Conservation (phyloP, 2,888 invertebrate genomes). For the Philereme vetulata region DNA sequence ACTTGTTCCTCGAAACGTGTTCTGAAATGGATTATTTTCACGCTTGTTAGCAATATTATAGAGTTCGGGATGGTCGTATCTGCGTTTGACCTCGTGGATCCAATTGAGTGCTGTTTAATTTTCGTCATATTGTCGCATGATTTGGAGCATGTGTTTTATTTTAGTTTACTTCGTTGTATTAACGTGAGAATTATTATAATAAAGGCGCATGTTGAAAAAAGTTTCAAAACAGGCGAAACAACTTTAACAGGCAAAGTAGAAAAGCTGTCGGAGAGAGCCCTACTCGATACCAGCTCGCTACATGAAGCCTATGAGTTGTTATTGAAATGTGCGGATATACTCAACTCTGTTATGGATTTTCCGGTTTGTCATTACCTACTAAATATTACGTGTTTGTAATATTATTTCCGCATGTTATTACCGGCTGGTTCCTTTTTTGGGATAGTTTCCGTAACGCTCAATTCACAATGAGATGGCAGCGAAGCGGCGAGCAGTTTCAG, state of each 20-base stretch:
- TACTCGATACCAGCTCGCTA: slow-evolving; percentile 53
- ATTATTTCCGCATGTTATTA: no score
- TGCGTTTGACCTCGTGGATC: no score
- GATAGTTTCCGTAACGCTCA: no score
- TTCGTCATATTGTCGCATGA: slow-evolving; percentile 47
- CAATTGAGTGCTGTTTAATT: neutral
- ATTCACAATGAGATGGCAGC: no score
- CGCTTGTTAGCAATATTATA: slow-evolving; percentile 38
- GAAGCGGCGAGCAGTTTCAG: no score
- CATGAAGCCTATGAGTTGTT: slow-evolving; percentile 62
- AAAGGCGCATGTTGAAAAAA: slow-evolving; percentile 55
- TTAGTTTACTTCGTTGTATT: slow-evolving; percentile 50
- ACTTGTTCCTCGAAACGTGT: slow-evolving; percentile 37
- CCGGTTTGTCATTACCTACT: slow-evolving; percentile 55
- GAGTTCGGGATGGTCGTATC: slow-evolving; percentile 41
- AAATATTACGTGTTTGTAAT: neutral
- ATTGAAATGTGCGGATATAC: slow-evolving; percentile 57
- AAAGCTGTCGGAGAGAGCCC: slow-evolving; percentile 49
- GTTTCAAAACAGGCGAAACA: slow-evolving; percentile 39
- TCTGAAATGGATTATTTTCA: slow-evolving; percentile 26
- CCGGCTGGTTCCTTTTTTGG: no score
- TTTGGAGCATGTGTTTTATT: slow-evolving; percentile 54
- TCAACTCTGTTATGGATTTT: slow-evolving; percentile 60
- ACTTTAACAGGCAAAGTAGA: slow-evolving; percentile 42
- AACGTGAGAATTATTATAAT: slow-evolving; percentile 52